Percentiles rank a stretch among this genome's conserved stretches.
Evolutionary conservation across 2,113 vertebrate genomes (phyloP).

Genomic region (Cisticola juncidis): DNA sequence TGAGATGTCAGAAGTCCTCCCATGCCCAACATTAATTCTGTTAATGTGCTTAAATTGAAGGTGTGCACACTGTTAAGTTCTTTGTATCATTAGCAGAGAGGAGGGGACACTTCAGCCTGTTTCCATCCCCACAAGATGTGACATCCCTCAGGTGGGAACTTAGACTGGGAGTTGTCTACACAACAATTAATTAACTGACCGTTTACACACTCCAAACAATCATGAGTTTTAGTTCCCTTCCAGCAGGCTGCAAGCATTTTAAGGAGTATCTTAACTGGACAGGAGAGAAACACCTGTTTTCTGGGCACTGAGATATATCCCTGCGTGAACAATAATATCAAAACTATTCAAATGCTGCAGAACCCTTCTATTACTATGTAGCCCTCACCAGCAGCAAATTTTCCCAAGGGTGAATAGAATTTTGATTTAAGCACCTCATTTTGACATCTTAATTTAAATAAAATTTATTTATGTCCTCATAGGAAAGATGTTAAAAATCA

Average conservation of each 20-base stretch:
- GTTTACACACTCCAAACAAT: background rate
- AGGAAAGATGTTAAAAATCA: background rate
- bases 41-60: background rate
- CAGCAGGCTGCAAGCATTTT: background rate
- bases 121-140: rapidly evolving
- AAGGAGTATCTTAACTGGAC: background rate
- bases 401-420: background rate
- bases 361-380: background rate
- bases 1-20: no score
- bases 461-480: background rate
- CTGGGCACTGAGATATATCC: background rate
- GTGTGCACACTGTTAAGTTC: background rate
- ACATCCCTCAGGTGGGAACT: background rate
- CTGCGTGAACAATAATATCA: background rate
- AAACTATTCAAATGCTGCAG: background rate
- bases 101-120: background rate
- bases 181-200: background rate
- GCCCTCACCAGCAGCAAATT: background rate
- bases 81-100: background rate
- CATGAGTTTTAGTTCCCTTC: background rate
- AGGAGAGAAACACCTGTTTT: background rate
- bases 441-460: background rate
- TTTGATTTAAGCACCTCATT: background rate
- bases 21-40: no score
- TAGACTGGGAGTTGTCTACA: background rate